Conservation (phyloP, 2,888 invertebrate species). For the Oscheius sp. region DNA sequence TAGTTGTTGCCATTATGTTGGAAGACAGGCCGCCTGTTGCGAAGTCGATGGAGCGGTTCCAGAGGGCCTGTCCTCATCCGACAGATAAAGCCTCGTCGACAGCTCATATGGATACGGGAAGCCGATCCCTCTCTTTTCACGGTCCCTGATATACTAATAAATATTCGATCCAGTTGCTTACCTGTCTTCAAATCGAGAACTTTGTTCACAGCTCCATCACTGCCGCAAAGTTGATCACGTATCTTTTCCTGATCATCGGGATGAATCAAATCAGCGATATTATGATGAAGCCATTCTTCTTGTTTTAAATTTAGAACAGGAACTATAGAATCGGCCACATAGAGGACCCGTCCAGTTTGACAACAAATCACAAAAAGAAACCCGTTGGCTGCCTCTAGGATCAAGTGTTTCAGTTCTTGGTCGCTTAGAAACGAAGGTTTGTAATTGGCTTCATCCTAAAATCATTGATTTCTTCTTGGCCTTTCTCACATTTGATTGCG, state of each 20-base stretch:
- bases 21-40: constrained; percentile 69
- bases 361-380: constrained; percentile 95
- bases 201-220: constrained; percentile 81
- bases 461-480: not conserved
- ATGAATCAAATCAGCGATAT: constrained; percentile 93
- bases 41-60: constrained; percentile 61
- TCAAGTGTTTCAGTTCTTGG: constrained; percentile 97
- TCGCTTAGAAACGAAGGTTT: constrained; percentile 98
- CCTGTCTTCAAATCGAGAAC: constrained; percentile 97
- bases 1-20: constrained; percentile 83
- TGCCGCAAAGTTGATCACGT: constrained; percentile 93
- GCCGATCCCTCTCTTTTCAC: constrained; percentile 75
- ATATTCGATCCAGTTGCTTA: constrained; percentile 72
- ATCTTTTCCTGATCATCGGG: constrained; percentile 95
- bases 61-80: constrained; percentile 78
- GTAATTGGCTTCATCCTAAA: constrained; percentile 80
- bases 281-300: constrained; percentile 96
- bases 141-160: constrained; percentile 34
- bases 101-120: constrained; percentile 97
- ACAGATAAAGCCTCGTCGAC: constrained; percentile 96
- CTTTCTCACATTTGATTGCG: constrained; percentile 77
- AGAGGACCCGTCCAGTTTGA: constrained; percentile 94
- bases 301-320: constrained; percentile 94
- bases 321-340: constrained; percentile 96
- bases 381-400: constrained; percentile 97